Evolutionary conservation across 2,113 vertebrate genomes (phyloP).

Genomic region (Clarias magur): DNA sequence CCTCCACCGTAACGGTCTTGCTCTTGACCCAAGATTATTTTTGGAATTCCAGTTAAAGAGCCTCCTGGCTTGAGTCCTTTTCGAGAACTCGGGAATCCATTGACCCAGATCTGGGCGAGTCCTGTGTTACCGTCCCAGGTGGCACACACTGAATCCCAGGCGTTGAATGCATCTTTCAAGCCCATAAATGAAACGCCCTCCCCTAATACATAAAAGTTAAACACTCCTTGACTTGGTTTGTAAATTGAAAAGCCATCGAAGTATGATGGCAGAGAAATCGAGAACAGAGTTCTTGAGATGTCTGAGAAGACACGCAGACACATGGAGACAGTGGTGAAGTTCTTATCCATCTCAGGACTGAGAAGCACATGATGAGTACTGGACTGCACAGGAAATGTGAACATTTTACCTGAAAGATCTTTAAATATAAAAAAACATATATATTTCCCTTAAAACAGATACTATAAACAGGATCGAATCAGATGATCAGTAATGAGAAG

Average conservation of each 20-base stretch:
- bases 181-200: background rate
- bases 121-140: slow-evolving; percentile 49
- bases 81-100: slow-evolving; percentile 25
- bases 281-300: background rate
- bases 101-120: slow-evolving; percentile 49
- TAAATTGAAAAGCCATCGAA: background rate
- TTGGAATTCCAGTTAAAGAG: background rate
- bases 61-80: background rate
- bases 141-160: slow-evolving; percentile 48
- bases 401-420: slow-evolving; percentile 38
- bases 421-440: background rate
- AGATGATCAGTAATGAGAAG: too few relatives aligned
- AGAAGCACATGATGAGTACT: slow-evolving; percentile 5
- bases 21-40: slow-evolving; percentile 44
- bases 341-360: background rate
- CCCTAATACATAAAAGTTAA: too few relatives aligned
- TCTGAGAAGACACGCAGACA: slow-evolving; percentile 34
- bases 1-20: slow-evolving; percentile 37
- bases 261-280: background rate
- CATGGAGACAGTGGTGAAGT: background rate
- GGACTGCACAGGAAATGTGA: slow-evolving; percentile 37
- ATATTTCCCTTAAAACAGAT: too few relatives aligned
- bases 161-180: slow-evolving; percentile 10
- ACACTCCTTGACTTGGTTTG: background rate
- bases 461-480: too few relatives aligned